Evolutionary conservation across 2,797 vertebrate species (phyloP).

Genomic region (Falco biarmicus): DNA sequence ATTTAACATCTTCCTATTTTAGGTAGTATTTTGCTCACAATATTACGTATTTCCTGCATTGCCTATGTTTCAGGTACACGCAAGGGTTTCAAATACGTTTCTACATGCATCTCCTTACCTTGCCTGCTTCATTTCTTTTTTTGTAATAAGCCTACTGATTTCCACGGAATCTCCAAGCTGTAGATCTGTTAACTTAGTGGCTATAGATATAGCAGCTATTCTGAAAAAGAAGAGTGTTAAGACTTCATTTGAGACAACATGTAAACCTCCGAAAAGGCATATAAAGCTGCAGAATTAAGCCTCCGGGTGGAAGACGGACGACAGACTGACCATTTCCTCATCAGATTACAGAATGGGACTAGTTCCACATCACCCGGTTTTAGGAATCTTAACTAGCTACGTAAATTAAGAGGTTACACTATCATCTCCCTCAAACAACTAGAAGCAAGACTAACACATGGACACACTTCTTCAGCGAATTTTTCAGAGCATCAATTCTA

Average conservation of each 20-base stretch:
- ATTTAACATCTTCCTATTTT: not conserved
- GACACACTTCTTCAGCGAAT: not conserved
- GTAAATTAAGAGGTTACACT: not conserved
- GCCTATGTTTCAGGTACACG: not conserved
- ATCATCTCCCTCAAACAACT: not conserved
- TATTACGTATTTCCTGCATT: not conserved
- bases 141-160: slow-evolving; percentile 91
- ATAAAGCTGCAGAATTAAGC: not conserved
- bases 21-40: not conserved
- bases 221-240: slow-evolving; percentile 72
- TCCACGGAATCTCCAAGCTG: slow-evolving; percentile 95
- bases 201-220: slow-evolving; percentile 95
- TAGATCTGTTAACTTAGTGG: slow-evolving; percentile 93
- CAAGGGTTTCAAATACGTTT: not conserved
- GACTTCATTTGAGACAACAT: not conserved
- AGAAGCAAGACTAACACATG: not conserved
- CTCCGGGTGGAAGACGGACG: not conserved
- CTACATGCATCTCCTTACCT: slow-evolving; percentile 77
- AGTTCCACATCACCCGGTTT: not conserved
- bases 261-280: not conserved
- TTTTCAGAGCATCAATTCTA: not conserved
- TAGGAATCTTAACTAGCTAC: not conserved
- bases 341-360: not conserved
- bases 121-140: slow-evolving; percentile 92
- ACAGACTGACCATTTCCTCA: not conserved